These are phyloP conservation scores for Cetoscarus ocellatus DNA, from an alignment of 2,797 vertebrate genomes.

Conservation along the genomic window DNA sequence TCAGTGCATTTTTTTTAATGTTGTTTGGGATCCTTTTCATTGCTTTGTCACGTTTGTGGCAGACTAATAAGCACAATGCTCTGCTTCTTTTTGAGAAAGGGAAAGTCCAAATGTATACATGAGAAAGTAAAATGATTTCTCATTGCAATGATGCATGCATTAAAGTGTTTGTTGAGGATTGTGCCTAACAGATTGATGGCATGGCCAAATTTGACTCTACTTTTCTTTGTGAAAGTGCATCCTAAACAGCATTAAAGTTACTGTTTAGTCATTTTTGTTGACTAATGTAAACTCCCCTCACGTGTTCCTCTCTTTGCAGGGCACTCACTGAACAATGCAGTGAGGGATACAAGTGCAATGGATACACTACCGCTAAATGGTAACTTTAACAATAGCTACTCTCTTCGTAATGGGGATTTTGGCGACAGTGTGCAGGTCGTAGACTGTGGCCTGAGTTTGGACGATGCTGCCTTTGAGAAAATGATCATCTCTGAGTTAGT, in stretches of 20 bases:
- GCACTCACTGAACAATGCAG: slow-evolving; percentile 98
- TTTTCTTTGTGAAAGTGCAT: slow-evolving; percentile 77
- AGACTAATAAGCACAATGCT: slow-evolving; percentile 59
- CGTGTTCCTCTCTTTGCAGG: slow-evolving; percentile 89
- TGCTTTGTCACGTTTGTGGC: slow-evolving; percentile 86
- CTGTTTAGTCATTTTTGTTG: slow-evolving; percentile 27
- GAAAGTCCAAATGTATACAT: slow-evolving; percentile 60
- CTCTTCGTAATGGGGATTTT: slow-evolving; percentile 96
- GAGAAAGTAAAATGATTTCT: slow-evolving; percentile 78
- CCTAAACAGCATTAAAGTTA: slow-evolving; percentile 97
- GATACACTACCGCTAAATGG: slow-evolving; percentile 99
- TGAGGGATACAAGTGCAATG: slow-evolving; percentile 99
- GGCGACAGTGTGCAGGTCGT: slow-evolving; percentile 94
- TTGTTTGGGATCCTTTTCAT: slow-evolving; percentile 96
- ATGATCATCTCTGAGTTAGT: slow-evolving; percentile 99
- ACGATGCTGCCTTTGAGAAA: slow-evolving; percentile 98
- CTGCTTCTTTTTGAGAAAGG: slow-evolving; percentile 49
- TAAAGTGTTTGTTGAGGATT: slow-evolving; percentile 63
- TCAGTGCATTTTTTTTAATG: slow-evolving; percentile 88
- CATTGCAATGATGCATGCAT: slow-evolving; percentile 64
- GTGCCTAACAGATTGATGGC: slow-evolving; percentile 70
- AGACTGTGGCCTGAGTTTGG: slow-evolving; percentile 98
- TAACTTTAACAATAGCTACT: slow-evolving; percentile 99
- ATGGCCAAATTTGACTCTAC: slow-evolving; percentile 73
- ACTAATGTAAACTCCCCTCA: slow-evolving; percentile 71